Conservation (phyloP, 2,113 vertebrate species). For the Alectura lathami region DNA sequence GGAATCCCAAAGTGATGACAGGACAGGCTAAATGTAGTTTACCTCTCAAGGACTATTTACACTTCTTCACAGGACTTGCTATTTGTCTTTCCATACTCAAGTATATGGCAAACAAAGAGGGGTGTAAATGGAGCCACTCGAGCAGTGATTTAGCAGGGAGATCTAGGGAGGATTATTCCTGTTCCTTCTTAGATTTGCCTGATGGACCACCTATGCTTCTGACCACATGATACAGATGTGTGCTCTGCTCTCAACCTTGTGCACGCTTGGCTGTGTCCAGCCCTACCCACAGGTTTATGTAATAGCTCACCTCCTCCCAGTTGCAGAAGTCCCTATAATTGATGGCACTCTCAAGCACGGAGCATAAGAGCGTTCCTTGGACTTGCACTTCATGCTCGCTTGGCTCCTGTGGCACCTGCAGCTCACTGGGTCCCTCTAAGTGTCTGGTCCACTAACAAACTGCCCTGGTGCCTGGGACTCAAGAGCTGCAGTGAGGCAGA, state of each 20-base stretch:
- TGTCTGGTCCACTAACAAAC: neutral
- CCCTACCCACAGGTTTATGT: neutral
- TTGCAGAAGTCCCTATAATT: neutral
- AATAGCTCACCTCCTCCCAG: neutral
- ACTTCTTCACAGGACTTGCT: neutral
- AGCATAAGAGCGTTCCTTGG: neutral
- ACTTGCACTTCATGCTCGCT: neutral
- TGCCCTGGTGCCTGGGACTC: neutral
- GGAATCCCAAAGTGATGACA: slow-evolving; percentile 6
- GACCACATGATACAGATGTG: neutral
- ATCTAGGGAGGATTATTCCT: neutral
- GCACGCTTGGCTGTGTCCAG: neutral
- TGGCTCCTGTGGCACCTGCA: neutral
- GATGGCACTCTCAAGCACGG: neutral
- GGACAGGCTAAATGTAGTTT: neutral
- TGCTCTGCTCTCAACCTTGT: neutral
- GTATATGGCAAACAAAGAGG: neutral
- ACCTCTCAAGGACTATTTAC: neutral
- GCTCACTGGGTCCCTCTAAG: neutral
- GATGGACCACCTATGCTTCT: neutral
- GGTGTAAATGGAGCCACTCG: neutral
- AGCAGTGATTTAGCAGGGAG: neutral
- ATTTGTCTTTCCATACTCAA: neutral
- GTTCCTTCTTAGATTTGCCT: neutral
- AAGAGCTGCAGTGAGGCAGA: neutral